phyloP scores from a whole-genome alignment of 2,888 invertebrate species.

The Saturnia japonica region DNA sequence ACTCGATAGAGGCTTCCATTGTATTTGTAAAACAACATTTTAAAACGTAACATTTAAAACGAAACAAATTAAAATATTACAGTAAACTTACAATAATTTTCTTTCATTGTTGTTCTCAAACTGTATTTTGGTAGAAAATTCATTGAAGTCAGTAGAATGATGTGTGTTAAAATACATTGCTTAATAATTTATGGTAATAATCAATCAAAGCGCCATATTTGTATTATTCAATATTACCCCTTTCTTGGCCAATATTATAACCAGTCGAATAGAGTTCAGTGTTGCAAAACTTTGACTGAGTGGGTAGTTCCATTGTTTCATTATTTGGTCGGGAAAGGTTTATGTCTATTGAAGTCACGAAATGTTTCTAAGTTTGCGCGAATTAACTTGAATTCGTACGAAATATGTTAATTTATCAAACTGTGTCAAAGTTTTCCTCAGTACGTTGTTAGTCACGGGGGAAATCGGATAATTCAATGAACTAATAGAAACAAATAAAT shows the following conservation, averaged over 20 bases:
- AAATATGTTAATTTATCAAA: slow-evolving; percentile 18
- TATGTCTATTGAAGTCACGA: slow-evolving; percentile 21
- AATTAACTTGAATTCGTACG: slow-evolving; percentile 12
- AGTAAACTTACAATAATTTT: background rate
- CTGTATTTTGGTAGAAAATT: background rate
- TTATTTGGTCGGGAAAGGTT: slow-evolving; percentile 27
- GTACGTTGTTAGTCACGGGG: slow-evolving; percentile 8
- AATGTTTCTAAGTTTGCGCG: slow-evolving; percentile 18
- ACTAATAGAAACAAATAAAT: background rate
- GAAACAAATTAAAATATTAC: background rate
- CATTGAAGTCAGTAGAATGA: background rate
- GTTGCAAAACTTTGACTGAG: slow-evolving; percentile 28
- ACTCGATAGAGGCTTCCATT: no score
- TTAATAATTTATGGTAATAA: background rate
- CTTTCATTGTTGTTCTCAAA: background rate
- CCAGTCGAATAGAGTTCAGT: slow-evolving; percentile 1
- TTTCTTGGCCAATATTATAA: background rate
- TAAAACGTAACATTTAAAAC: no score
- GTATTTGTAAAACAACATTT: no score
- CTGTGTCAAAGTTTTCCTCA: slow-evolving; percentile 10
- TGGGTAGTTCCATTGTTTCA: slow-evolving; percentile 31
- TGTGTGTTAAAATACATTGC: background rate
- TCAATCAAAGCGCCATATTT: background rate
- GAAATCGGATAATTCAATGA: background rate
- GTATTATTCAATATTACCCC: background rate